Base-by-base conservation (phyloP, 2,888 invertebrate species). In the Spodoptera picta region DNA sequence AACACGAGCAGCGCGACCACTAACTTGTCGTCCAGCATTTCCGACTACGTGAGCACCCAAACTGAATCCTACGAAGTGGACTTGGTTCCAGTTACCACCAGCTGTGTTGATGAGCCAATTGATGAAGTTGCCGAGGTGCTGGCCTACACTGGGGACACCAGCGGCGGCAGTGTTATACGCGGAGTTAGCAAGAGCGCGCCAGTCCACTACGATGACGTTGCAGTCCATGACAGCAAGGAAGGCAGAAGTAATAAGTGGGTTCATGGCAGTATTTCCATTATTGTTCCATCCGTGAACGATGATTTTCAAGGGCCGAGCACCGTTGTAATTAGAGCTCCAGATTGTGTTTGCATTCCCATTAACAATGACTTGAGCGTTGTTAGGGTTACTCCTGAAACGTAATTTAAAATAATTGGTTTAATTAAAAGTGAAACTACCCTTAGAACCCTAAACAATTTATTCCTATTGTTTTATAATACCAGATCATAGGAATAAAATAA, bases 31-130 rank as follows among this genome's bases (percentile, higher is more conserved):
- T 0, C 92, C 93, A 24, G 92, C 90, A 23, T 72, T 87, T 3
- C 91, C 93, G 1, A 91, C 91, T 1, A 94, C 84, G 72, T 95
- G 95, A 58, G 94, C 92, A 0, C 95, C 95, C 70, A 95, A 86
- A 70, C 94, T 94, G 83, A 91, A 90, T 14, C 95, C 95, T 7
- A 94, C 80, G 10, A 95, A 79, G 67, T 95, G 95, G 0, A 94
- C 84, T 55, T 90, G 87, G 66, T 88, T 88, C 86, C 89, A 87
- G 69, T 90, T 87, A 5, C 90, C 89, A 36, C 93, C 92, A 27
- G 84, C 86, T 0, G 80, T 88, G 53, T 85, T 80, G 42, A 93
- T 80, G 14, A 93, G 86, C 90, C 92, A 93, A 10, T 84, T 81
- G 6, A 95, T 70, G 81, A 95, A 93, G 60, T 87, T 81, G 4